These are phyloP conservation scores for Meriones unguiculatus DNA, from an alignment of 2,113 vertebrate genomes.

Conservation along the genomic window DNA sequence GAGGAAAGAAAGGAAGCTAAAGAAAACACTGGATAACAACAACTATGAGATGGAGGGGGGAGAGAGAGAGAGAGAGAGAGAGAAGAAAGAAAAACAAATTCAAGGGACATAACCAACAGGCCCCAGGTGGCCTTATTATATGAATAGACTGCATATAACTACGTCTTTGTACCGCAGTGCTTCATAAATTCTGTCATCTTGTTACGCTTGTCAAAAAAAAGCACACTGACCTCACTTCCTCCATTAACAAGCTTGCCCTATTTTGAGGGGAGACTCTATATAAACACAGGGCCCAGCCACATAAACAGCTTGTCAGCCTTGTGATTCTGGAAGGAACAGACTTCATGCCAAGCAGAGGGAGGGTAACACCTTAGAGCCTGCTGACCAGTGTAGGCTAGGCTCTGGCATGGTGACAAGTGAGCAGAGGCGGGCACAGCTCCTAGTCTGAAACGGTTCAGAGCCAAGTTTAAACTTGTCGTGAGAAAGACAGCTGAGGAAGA, in stretches of 20 bases:
- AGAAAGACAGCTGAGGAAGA: neutral
- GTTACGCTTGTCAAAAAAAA: conserved; percentile 90
- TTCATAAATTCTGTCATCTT: conserved; percentile 95
- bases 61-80: conserved; percentile 88
- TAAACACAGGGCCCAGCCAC: conserved; percentile 55
- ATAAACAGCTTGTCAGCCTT: conserved; percentile 64
- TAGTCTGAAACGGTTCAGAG: neutral
- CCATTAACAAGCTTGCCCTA: conserved; percentile 86
- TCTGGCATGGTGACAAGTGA: rapidly evolving
- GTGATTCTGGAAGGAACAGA: conserved; percentile 28
- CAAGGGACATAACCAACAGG: conserved; percentile 86
- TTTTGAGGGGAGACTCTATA: conserved; percentile 77
- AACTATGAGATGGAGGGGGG: neutral
- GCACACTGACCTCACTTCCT: conserved; percentile 91
- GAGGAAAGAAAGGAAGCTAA: conserved; percentile 83
- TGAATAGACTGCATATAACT: conserved; percentile 91
- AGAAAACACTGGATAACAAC: conserved; percentile 85
- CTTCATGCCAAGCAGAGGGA: neutral
- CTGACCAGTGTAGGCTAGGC: rapidly evolving
- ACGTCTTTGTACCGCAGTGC: conserved; percentile 87
- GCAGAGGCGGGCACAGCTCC: neutral
- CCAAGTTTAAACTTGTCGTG: neutral
- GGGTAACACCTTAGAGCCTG: neutral
- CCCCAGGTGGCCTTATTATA: conserved; percentile 95
- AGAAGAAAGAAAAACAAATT: conserved; percentile 89